Conservation (phyloP, 2,797 vertebrate species). For the Oreochromis grahami region DNA sequence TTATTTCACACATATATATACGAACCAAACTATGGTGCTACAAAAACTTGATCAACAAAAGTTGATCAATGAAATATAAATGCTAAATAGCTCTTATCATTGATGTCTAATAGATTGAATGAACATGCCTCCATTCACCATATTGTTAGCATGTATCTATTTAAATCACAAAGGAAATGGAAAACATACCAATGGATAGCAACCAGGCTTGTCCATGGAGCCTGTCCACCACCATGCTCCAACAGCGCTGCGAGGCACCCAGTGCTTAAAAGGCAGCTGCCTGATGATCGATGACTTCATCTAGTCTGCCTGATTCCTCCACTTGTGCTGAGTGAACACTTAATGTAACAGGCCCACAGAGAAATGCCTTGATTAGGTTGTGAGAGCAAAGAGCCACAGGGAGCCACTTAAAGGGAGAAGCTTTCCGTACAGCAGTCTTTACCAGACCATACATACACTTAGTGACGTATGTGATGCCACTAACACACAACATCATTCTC, state of each 20-base stretch:
- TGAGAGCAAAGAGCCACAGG: constrained; percentile 72
- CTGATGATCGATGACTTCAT: constrained; percentile 80
- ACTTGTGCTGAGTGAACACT: constrained; percentile 80
- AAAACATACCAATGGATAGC: background rate
- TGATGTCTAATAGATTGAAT: constrained; percentile 53
- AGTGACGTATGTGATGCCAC: constrained; percentile 33
- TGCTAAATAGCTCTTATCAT: constrained; percentile 34
- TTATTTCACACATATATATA: background rate
- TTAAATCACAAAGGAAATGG: constrained; percentile 11
- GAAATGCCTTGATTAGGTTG: constrained; percentile 76
- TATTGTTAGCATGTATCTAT: background rate
- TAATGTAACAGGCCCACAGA: constrained; percentile 79
- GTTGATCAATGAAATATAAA: background rate
- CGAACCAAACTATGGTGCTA: background rate
- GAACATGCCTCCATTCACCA: constrained; percentile 49
- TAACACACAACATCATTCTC: constrained; percentile 41
- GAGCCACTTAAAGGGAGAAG: constrained; percentile 78
- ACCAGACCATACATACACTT: constrained; percentile 41
- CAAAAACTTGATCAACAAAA: background rate
- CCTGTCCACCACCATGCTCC: constrained; percentile 19
- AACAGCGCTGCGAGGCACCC: constrained; percentile 58
- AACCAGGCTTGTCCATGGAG: background rate
- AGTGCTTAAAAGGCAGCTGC: constrained; percentile 72
- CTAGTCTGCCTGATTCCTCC: constrained; percentile 76
- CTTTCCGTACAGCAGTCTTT: constrained; percentile 71